Evolutionary conservation across 2,797 vertebrate species (phyloP), one percentile per base, ranked within the genome.

Genomic region (Melanotaenia parkinsoni): DNA sequence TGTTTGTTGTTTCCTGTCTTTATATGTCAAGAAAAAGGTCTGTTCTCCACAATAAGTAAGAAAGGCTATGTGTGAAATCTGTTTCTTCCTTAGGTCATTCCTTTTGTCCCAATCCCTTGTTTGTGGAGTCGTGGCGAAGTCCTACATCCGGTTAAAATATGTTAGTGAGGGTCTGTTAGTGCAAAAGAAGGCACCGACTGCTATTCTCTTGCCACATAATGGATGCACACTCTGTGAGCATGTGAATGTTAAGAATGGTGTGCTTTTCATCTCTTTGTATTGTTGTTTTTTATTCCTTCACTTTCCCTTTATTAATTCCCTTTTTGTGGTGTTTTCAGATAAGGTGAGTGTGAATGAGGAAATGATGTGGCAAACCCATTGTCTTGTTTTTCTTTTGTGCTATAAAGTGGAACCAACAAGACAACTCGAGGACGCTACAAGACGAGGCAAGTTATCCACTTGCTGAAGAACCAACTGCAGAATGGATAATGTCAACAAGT

Each of bases 141-240:
- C 80, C 72, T 30, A 58, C 68, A 65, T 77, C 83, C 67, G 3
- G 59, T 82, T 72, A 1, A 22, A 22, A 72, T 72, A 65, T 70
- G 74, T 70, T 61, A 72, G 79, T 51, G 77, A 88, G 59, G 76
- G 82, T 80, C 79, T 84, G 72, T 85, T 84, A 88, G 89, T 87
- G 94, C 81, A 95, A 93, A 94, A 91, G 94, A 97, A 96, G 95
- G 94, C 96, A 97, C 95, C 93, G 86, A 90, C 85, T 94, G 91
- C 93, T 92, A 24, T 94, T 89, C 90, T 94, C 92, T 74, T 92
- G 91, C 91, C 93, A 81, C 92, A 68, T 78, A 76, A 83, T 74
- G 72, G 76, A 86, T 67, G 69, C 83, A 80, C 81, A 74, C 83
- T 66, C 61, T 75, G 73, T 80, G 73, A 66, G 45, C 35, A 43